These are phyloP conservation scores for Drosophila littoralis DNA, from an alignment of 1,140 invertebrate species.

Conservation along the genomic window DNA sequence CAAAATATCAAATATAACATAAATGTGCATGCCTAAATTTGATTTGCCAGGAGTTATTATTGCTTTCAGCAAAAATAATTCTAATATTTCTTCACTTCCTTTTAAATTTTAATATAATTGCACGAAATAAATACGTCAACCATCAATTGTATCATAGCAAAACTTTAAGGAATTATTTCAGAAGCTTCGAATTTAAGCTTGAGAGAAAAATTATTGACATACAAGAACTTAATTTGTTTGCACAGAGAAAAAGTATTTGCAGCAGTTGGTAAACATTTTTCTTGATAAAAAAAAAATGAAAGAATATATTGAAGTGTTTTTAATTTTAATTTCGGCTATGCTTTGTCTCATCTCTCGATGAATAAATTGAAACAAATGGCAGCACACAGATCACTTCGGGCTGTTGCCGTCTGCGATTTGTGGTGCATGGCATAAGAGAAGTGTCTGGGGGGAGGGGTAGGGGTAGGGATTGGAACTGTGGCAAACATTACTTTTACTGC, in stretches of 20 bases:
- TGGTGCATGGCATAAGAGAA: no score
- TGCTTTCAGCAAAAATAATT: no score
- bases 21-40: no score
- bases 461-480: background rate
- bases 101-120: no score
- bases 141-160: no score
- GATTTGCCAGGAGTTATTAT: no score
- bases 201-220: no score
- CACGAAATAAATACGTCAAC: no score
- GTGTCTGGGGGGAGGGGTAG: background rate
- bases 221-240: background rate
- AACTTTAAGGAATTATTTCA: no score
- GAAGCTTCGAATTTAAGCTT: no score
- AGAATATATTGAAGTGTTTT: conserved; percentile 51
- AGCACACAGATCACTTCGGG: conserved; percentile 47
- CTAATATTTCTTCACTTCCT: no score
- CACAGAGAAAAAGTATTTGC: conserved; percentile 16
- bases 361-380: conserved; percentile 72
- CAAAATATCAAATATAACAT: no score
- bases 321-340: conserved; percentile 61
- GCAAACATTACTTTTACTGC: conserved; percentile 1
- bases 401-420: background rate
- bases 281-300: conserved; percentile 23
- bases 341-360: conserved; percentile 60
- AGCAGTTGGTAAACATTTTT: conserved; percentile 43